These are phyloP conservation scores for Drosophila flavopinicola DNA, from an alignment of 2,888 invertebrate species.

Conservation along the genomic window DNA sequence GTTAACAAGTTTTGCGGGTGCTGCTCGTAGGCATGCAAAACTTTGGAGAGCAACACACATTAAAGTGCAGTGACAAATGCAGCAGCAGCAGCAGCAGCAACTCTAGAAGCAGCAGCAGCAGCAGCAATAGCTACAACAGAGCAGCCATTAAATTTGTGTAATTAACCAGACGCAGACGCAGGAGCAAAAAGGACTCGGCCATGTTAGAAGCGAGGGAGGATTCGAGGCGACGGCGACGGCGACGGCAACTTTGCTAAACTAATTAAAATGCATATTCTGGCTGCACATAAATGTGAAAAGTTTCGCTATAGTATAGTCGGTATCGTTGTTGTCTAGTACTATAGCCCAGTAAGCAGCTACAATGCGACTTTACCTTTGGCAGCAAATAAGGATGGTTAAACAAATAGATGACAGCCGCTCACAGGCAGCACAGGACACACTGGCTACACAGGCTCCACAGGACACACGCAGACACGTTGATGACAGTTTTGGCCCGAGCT, in stretches of 20 bases:
- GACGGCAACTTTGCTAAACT: conserved; percentile 72
- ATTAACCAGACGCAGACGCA: conserved; percentile 60
- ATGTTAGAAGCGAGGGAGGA: too few relatives aligned
- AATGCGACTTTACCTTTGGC: conserved; percentile 57
- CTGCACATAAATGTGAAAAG: conserved; percentile 56
- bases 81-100: conserved; percentile 27
- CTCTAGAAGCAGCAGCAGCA: conserved; percentile 28
- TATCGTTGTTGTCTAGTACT: conserved; percentile 8
- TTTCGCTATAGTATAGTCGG: conserved; percentile 44
- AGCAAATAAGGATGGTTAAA: conserved; percentile 56
- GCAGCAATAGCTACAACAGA: conserved; percentile 17
- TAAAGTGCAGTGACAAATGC: conserved; percentile 67
- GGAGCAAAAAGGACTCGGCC: too few relatives aligned
- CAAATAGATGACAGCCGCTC: conserved; percentile 67
- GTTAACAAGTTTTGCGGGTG: conserved; percentile 74
- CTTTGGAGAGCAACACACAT: conserved; percentile 51
- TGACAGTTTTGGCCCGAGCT: conserved; percentile 69
- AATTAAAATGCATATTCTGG: conserved; percentile 80
- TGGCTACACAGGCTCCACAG: conserved; percentile 18
- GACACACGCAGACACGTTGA: conserved; percentile 64
- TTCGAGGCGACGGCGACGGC: too few relatives aligned
- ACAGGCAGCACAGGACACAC: conserved; percentile 19
- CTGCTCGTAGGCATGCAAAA: conserved; percentile 53
- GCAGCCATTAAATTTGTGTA: conserved; percentile 65
- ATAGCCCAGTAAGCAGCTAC: conserved; percentile 45